These are phyloP conservation scores for Lissocephala sabroskyi DNA, from an alignment of 2,888 invertebrate species.

Conservation along the genomic window DNA sequence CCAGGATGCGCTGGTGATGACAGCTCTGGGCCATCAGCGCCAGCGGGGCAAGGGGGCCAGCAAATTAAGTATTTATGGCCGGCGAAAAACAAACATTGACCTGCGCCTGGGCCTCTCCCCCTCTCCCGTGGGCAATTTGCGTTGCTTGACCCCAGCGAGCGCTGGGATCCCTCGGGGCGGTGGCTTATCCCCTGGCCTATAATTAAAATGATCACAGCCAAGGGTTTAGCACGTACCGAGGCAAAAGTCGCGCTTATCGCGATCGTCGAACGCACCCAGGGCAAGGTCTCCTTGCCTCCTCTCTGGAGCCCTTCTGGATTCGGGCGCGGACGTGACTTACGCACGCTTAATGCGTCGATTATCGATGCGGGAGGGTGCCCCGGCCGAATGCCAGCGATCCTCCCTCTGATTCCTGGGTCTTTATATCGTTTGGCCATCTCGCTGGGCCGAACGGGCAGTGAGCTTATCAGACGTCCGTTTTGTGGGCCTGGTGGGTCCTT, in stretches of 20 bases:
- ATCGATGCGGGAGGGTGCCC: constrained; percentile 46
- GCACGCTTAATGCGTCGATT: constrained; percentile 61
- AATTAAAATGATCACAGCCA: constrained; percentile 56
- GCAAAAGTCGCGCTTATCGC: constrained; percentile 65
- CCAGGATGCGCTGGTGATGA: not conserved
- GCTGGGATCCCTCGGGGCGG: constrained; percentile 3
- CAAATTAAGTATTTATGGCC: constrained; percentile 59
- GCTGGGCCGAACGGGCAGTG: constrained; percentile 17
- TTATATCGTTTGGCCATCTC: constrained; percentile 17
- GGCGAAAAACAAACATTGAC: constrained; percentile 49
- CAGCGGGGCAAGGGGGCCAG: constrained; percentile 37
- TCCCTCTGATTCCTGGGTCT: not conserved
- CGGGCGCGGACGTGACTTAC: constrained; percentile 49
- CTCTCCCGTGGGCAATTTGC: constrained; percentile 57
- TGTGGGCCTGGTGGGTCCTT: constrained; percentile 39
- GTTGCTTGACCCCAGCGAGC: constrained; percentile 49
- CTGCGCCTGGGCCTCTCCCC: constrained; percentile 16
- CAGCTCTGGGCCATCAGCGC: not conserved
- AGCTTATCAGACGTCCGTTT: constrained; percentile 43
- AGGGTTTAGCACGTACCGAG: constrained; percentile 61
- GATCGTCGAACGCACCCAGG: constrained; percentile 53
- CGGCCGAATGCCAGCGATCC: constrained; percentile 7
- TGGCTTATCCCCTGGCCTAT: constrained; percentile 22
- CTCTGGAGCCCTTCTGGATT: constrained; percentile 10
- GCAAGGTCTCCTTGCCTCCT: constrained; percentile 56